Conservation (phyloP, 1,140 invertebrate species). For the Cotesia chilonis region DNA sequence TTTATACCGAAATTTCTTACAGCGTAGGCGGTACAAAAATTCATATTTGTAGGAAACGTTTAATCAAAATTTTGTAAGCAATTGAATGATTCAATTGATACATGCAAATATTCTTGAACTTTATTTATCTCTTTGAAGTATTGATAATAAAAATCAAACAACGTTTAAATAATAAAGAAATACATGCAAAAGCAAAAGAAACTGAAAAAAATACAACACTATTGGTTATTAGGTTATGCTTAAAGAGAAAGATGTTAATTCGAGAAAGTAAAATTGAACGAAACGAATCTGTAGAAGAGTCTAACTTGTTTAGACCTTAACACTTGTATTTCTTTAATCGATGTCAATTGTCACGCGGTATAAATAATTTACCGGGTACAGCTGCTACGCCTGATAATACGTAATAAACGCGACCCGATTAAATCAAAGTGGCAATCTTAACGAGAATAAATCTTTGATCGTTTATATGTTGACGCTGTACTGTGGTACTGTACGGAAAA, state of each 20-base stretch:
- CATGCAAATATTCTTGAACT: no score
- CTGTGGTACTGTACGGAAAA: no score
- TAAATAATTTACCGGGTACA: conserved; percentile 45
- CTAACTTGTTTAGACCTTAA: conserved; percentile 8
- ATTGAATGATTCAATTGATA: no score
- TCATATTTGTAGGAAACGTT: not conserved
- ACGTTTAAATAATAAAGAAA: no score
- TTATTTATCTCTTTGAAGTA: no score
- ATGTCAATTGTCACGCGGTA: conserved; percentile 55
- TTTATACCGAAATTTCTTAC: no score
- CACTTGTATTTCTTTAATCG: conserved; percentile 49
- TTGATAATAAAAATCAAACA: no score
- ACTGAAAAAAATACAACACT: no score
- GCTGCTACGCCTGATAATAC: not conserved
- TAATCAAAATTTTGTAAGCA: no score
- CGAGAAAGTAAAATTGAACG: not conserved
- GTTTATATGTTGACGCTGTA: not conserved
- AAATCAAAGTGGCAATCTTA: not conserved
- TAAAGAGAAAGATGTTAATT: conserved; percentile 2
- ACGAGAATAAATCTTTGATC: not conserved
- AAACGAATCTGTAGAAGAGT: conserved; percentile 4
- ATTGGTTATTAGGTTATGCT: no score
- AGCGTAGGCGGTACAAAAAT: not conserved
- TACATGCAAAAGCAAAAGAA: no score
- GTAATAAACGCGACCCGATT: not conserved